Evolutionary conservation across 2,888 invertebrate genomes (phyloP), one percentile per base, ranked within the genome.

Genomic region (Dromius quadrimaculatus): DNA sequence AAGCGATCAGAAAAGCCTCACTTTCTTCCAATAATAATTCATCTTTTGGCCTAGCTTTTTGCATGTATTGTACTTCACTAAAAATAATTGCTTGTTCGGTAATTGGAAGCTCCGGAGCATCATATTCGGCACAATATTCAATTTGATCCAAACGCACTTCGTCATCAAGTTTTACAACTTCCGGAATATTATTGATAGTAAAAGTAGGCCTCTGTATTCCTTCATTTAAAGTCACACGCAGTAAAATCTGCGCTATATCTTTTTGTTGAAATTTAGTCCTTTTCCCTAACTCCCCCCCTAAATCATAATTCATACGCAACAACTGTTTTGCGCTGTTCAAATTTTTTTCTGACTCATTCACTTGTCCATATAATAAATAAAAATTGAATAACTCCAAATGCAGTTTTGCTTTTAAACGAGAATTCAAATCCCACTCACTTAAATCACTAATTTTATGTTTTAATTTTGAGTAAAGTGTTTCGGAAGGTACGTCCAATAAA

Each of bases 251-350:
- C 0, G 98, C 89, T 50, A 95, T 82, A 28, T 91, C 87, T 43
- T 89, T 90, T 75, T 90, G 87, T 81, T 99, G 98, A 79, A 89
- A 95, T 77, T 91, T 92, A 5, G 98, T 98, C 73, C 98, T 87
- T 79, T 93, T 92, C 0, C 98, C 98, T 74, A 98, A 83, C 32
- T 92, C 88, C 75, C 95, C 94, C 84, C 84, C 80, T 2, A 95
- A 85, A 75, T 89, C 86, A 41, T 94, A 82, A 45, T 87, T 86
- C 41, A 97, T 81, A 2, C 89, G 88, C 22, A 92, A 84, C 38
- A 88, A 79, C 43, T 87, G 84, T 73, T 87, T 85, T 0, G 93
- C 91, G 47, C 84, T 84, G 3, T 85, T 81, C 64, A 96, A 83
- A 77, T 90, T 87, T 72, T 89, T 87, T 64, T 90, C 89, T 0